phyloP scores from a whole-genome alignment of 2,113 vertebrate species.

The Laticauda laticaudata region DNA sequence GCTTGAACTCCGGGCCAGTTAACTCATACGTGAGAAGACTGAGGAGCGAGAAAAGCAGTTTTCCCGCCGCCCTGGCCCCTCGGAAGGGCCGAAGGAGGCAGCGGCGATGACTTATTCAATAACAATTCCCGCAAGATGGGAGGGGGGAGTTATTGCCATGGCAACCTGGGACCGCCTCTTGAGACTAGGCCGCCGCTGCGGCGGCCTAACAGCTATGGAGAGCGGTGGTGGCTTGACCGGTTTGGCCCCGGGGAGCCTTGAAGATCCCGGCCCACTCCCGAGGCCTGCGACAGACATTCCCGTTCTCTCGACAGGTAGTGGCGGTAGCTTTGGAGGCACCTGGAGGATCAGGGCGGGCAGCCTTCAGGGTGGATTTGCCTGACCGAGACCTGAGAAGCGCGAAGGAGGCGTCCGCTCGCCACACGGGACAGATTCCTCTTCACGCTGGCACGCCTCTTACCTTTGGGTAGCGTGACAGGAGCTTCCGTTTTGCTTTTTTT shows the following conservation, averaged over 20 bases:
- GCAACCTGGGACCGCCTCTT: constrained; percentile 31
- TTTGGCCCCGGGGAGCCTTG: neutral
- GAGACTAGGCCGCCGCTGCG: constrained; percentile 39
- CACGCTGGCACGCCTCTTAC: neutral
- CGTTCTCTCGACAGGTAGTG: constrained; percentile 21
- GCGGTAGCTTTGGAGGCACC: neutral
- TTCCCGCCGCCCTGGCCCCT: neutral
- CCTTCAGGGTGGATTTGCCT: neutral
- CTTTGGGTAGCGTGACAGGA: neutral
- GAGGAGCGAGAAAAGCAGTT: neutral
- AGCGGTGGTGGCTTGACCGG: neutral
- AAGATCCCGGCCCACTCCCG: neutral
- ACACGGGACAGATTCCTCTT: neutral
- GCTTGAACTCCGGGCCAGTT: neutral
- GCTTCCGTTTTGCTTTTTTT: neutral
- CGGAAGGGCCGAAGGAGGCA: neutral
- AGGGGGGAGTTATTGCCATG: constrained; percentile 35
- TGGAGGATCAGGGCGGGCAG: neutral
- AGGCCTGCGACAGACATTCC: neutral
- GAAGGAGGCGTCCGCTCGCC: neutral
- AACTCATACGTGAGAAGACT: too few relatives aligned
- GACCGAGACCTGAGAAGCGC: neutral
- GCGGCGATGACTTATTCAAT: neutral
- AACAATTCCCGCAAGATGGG: neutral
- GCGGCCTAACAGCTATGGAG: constrained; percentile 23